Evolutionary conservation across 2,888 invertebrate genomes (phyloP).

Genomic region (Balanococcus diminutus): DNA sequence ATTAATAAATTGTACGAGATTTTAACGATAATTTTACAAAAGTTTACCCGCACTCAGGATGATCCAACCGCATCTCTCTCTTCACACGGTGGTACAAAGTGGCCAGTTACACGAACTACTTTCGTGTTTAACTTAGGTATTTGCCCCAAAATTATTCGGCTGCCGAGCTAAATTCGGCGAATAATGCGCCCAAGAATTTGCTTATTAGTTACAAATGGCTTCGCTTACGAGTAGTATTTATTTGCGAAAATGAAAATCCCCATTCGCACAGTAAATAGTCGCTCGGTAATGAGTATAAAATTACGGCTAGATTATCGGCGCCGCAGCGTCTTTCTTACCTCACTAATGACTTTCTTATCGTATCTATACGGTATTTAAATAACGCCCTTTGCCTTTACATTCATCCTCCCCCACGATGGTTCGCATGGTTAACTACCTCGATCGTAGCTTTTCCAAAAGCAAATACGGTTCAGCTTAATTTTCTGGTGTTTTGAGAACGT

Average conservation of each 20-base stretch:
- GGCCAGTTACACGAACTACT: not conserved
- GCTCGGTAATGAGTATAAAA: constrained; percentile 23
- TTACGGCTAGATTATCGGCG: constrained; percentile 10
- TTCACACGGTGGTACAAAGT: too few relatives aligned
- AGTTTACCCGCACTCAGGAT: not conserved
- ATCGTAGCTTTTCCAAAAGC: not conserved
- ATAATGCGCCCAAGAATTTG: constrained; percentile 2
- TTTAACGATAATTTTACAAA: not conserved
- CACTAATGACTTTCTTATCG: constrained; percentile 31
- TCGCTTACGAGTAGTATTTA: not conserved
- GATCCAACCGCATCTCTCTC: not conserved
- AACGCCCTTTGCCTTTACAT: not conserved
- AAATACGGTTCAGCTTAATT: constrained; percentile 7
- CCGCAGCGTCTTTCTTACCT: not conserved
- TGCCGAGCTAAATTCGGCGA: constrained; percentile 1
- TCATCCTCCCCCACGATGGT: not conserved
- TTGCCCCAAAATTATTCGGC: not conserved
- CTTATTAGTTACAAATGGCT: constrained; percentile 11
- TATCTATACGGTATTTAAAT: constrained; percentile 7
- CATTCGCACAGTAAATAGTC: constrained; percentile 18
- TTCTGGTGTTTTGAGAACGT: not conserved
- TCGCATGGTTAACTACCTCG: not conserved
- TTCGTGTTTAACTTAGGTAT: constrained; percentile 13
- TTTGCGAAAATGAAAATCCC: constrained; percentile 12
- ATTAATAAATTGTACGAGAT: constrained; percentile 9